These are phyloP conservation scores for Ellobius talpinus DNA, from an alignment of 2,113 vertebrate genomes.

Conservation along the genomic window DNA sequence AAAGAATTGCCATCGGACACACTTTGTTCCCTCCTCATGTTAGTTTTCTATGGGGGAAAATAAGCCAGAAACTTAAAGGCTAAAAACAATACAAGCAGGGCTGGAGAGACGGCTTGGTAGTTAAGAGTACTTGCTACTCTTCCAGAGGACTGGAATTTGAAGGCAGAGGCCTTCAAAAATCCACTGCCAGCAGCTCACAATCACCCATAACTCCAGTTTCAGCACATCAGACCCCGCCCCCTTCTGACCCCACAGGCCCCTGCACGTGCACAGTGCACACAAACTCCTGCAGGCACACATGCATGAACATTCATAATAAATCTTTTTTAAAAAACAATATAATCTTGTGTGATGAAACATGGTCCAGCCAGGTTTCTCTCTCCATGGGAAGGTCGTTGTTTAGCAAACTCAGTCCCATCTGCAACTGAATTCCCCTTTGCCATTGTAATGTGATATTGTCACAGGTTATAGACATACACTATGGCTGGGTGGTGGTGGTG, in stretches of 20 bases:
- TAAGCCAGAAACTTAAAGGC: neutral
- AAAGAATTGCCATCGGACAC: neutral
- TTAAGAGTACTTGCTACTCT: neutral
- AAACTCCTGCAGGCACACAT: neutral
- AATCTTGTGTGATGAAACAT: neutral
- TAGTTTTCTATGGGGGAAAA: neutral
- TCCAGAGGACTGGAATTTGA: neutral
- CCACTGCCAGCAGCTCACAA: neutral
- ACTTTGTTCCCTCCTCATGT: neutral
- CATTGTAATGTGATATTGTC: neutral
- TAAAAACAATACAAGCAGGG: neutral
- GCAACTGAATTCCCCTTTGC: neutral
- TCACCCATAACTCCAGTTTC: neutral
- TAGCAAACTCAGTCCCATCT: neutral
- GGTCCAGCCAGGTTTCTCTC: neutral
- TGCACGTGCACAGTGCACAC: neutral
- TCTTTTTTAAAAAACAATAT: neutral
- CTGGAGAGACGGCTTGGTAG: neutral
- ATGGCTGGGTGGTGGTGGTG: too few species aligned
- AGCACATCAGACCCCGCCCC: neutral
- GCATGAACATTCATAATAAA: neutral
- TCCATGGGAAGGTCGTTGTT: neutral
- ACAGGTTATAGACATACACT: neutral
- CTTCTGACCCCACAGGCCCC: neutral
- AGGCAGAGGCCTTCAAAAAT: too few species aligned